These are phyloP conservation scores for Gortyna flavago DNA, from an alignment of 2,888 invertebrate species.

Conservation along the genomic window DNA sequence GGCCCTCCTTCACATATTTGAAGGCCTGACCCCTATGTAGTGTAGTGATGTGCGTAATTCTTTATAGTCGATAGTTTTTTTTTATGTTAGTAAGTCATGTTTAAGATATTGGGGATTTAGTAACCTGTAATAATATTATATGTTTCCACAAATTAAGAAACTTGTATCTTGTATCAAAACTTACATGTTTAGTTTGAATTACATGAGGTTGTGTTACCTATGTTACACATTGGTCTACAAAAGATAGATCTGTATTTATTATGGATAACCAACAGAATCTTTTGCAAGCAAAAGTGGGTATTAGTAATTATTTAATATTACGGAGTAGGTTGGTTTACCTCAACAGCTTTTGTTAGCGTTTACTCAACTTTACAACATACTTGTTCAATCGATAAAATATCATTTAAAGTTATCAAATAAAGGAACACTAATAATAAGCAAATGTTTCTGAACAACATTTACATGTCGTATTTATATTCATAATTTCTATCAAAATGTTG, in stretches of 20 bases:
- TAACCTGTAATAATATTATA: not conserved
- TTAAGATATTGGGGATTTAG: not conserved
- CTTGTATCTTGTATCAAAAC: not conserved
- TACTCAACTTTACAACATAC: not conserved
- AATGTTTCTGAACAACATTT: not conserved
- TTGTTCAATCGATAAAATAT: not conserved
- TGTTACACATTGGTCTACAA: no score
- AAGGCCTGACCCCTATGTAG: constrained; percentile 88
- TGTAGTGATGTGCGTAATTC: constrained; percentile 72
- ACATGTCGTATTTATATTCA: not conserved
- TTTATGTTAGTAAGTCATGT: not conserved
- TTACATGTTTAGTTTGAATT: not conserved
- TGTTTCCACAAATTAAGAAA: not conserved
- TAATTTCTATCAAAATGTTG: not conserved
- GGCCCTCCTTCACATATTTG: constrained; percentile 81
- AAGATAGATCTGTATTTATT: not conserved
- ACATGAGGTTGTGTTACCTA: not conserved
- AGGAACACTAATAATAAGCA: no score
- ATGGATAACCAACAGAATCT: not conserved
- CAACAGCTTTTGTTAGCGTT: not conserved
- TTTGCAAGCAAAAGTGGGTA: not conserved
- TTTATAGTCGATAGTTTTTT: constrained; percentile 4
- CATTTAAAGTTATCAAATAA: not conserved
- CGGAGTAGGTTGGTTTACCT: not conserved
- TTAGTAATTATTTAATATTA: not conserved